phyloP scores from a whole-genome alignment of 2,888 invertebrate species.

The Hydriomena furcata region DNA sequence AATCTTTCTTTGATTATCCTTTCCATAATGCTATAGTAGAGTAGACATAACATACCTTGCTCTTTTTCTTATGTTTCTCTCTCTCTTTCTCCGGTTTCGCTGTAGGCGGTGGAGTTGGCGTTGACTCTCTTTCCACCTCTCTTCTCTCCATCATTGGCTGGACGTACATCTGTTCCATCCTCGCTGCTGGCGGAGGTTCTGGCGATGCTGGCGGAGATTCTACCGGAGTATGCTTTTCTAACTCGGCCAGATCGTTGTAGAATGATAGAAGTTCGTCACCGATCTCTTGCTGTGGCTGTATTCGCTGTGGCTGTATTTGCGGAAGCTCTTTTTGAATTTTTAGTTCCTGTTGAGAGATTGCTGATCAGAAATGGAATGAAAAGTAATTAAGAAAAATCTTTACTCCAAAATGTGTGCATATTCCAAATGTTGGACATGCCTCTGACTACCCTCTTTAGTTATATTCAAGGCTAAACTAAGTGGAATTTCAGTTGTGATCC shows the following conservation, averaged over 20 bases:
- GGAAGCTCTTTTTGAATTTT: not conserved
- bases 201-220: conserved; percentile 39
- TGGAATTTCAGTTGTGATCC: too few relatives aligned
- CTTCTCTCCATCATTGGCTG: too few relatives aligned
- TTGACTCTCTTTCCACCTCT: conserved; percentile 24
- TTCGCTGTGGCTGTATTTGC: conserved; percentile 50
- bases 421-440: too few relatives aligned
- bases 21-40: too few relatives aligned
- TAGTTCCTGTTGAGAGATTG: conserved; percentile 46
- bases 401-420: too few relatives aligned
- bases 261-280: conserved; percentile 79
- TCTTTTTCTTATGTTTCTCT: conserved; percentile 31
- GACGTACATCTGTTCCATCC: too few relatives aligned
- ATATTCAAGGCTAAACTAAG: too few relatives aligned
- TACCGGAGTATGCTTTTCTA: conserved; percentile 58
- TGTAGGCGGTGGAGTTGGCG: conserved; percentile 10
- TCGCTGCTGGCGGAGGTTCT: conserved; percentile 35
- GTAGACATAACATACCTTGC: conserved; percentile 25
- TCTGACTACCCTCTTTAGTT: too few relatives aligned
- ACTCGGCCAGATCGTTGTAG: conserved; percentile 80
- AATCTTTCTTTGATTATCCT: too few relatives aligned
- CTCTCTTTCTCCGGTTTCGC: conserved; percentile 28
- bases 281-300: conserved; percentile 63
- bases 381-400: too few relatives aligned
- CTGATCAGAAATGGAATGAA: too few relatives aligned